Evolutionary conservation across 2,113 vertebrate genomes (phyloP).

Genomic region (Hiodon tergisus): DNA sequence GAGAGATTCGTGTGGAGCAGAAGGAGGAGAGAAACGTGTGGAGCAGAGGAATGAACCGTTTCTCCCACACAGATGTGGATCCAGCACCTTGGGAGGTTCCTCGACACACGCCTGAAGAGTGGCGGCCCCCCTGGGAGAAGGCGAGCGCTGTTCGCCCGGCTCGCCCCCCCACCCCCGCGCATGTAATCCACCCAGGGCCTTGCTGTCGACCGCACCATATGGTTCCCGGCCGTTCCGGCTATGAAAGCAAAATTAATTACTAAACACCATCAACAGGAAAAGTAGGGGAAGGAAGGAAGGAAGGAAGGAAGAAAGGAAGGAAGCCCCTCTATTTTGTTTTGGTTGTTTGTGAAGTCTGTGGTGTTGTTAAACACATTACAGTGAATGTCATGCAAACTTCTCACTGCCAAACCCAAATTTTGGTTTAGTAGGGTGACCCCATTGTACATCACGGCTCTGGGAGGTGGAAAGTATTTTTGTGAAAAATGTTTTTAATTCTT

Average conservation of each 20-base stretch:
- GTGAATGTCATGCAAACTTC: too few relatives aligned
- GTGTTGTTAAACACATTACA: too few relatives aligned
- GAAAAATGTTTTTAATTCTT: too few relatives aligned
- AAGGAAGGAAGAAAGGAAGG: background rate
- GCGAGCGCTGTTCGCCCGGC: background rate
- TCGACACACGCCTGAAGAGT: conserved; percentile 13
- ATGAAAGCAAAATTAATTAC: background rate
- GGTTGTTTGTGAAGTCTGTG: too few relatives aligned
- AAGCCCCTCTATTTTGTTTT: too few relatives aligned
- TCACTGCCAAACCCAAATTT: too few relatives aligned
- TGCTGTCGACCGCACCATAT: conserved; percentile 14
- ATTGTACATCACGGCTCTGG: too few relatives aligned
- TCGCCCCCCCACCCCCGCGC: background rate
- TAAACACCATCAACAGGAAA: conserved; percentile 1
- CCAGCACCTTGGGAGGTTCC: background rate
- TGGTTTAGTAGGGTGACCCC: too few relatives aligned
- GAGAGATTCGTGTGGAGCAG: background rate
- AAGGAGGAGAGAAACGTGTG: background rate
- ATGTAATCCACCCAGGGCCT: background rate
- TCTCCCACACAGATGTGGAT: too few relatives aligned
- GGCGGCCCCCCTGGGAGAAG: conserved; percentile 5
- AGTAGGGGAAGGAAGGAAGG: background rate
- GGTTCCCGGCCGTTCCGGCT: background rate
- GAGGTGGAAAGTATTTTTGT: too few relatives aligned
- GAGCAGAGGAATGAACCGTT: background rate